Base-by-base conservation (phyloP, 2,113 vertebrate species). In the Callionymus lyra region DNA sequence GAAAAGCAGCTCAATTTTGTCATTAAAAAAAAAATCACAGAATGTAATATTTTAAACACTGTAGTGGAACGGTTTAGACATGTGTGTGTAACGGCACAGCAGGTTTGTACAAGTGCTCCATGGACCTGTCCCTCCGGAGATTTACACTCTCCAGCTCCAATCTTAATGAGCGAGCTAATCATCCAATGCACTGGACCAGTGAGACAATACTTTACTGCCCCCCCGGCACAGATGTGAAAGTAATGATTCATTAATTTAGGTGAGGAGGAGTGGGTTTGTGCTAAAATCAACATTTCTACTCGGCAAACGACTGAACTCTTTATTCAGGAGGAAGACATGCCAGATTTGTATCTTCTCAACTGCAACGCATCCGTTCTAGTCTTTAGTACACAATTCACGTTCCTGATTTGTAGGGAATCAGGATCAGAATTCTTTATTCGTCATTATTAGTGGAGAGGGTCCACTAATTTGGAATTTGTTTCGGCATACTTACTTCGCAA, bases 111-210 rank as follows among this genome's bases (percentile, higher is more conserved):
- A 52, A 33, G 36, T 39, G 38, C 49, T 51, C 53, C 33, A 1
- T 35, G 65, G 51, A 58, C 56, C 27, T 39, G 15, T 43, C 41
- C 42, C 72, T 63, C 53, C 16, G 42, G 68, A 62, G 74, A 68
- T 60, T 76, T 56, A 70, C 40, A 56, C 53, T 70, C 67, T 63
- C 47, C 40, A 52, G 50, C 47, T 66, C 50, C 49, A 37, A 48
- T 63, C 50, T 53, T 74, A 79, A 77, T 68, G 72, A 76, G 67
- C 48, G 36, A 44, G 57, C 53, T 76, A 65, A 79, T 76, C 67
- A 71, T 58, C 62, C 60, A 56, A 65, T 72, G 65, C 56, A 49
- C 34, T 38, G 41, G 54, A 65, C 50, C 54, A 63, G 60, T 39
- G 50, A 65, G 63, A 17, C 57, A 68, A 68, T 66, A 52, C 60